Evolutionary conservation across 2,113 vertebrate genomes (phyloP).

Genomic region (Proteles cristata): DNA sequence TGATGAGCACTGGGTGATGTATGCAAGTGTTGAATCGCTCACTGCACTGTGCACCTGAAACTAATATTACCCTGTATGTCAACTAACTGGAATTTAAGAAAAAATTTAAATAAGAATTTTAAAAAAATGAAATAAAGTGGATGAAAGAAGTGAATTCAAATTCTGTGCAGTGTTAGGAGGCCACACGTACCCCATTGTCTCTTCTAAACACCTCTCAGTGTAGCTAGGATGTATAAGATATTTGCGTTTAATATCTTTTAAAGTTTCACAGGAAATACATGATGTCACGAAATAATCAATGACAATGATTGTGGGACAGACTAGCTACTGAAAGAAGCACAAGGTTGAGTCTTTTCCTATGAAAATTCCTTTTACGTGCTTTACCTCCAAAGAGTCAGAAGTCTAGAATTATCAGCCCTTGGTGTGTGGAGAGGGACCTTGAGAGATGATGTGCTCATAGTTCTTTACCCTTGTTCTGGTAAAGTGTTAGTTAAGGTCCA

Average conservation of each 20-base stretch:
- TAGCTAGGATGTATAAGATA: neutral
- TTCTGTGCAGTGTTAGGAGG: neutral
- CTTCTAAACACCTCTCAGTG: neutral
- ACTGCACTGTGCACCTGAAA: neutral
- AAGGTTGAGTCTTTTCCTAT: neutral
- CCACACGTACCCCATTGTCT: neutral
- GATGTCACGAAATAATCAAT: neutral
- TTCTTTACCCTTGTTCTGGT: neutral
- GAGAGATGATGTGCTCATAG: neutral
- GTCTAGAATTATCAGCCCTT: neutral
- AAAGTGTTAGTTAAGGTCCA: neutral
- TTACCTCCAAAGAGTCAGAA: neutral
- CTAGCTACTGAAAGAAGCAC: neutral
- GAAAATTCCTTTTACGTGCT: neutral
- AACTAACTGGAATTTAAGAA: neutral
- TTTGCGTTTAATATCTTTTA: neutral
- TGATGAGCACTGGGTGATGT: neutral
- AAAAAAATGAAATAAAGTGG: neutral
- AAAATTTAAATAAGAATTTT: no score
- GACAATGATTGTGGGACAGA: neutral
- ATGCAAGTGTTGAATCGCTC: neutral
- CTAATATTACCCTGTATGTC: neutral
- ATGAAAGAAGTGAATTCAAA: neutral
- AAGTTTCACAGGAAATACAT: neutral
- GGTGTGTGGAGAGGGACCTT: neutral